These are phyloP conservation scores for Macrochelys suwanniensis DNA, from an alignment of 2,797 vertebrate genomes.

Conservation along the genomic window DNA sequence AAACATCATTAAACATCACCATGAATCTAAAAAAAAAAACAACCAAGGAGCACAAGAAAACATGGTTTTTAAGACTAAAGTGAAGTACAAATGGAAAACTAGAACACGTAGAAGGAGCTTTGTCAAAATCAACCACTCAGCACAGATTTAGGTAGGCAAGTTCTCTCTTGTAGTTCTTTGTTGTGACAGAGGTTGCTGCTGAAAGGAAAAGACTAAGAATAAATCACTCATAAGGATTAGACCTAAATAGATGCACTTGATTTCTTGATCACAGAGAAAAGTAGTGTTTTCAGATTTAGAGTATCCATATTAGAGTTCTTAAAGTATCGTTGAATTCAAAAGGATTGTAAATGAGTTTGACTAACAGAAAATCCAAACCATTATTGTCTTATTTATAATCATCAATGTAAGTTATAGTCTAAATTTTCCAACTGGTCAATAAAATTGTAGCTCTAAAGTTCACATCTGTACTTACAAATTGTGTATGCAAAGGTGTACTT, in stretches of 20 bases:
- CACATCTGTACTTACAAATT: too few species aligned
- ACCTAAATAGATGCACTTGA: not conserved
- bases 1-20: not conserved
- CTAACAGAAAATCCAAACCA: not conserved
- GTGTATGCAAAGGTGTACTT: too few species aligned
- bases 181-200: not conserved
- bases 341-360: not conserved
- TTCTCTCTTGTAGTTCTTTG: not conserved
- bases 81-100: not conserved
- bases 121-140: not conserved
- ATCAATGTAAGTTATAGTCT: not conserved
- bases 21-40: not conserved
- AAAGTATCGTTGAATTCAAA: not conserved
- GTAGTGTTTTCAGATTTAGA: not conserved
- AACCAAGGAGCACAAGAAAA: not conserved
- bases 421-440: not conserved
- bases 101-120: not conserved
- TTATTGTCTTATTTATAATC: not conserved
- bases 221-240: not conserved
- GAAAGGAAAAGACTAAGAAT: not conserved
- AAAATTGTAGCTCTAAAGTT: not conserved
- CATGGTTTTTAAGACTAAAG: not conserved
- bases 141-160: not conserved
- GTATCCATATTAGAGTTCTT: not conserved
- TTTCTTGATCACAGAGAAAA: not conserved